Conservation (phyloP, 92 coral and sea anemone genomes). For the Umimayanthus chanpuru region DNA sequence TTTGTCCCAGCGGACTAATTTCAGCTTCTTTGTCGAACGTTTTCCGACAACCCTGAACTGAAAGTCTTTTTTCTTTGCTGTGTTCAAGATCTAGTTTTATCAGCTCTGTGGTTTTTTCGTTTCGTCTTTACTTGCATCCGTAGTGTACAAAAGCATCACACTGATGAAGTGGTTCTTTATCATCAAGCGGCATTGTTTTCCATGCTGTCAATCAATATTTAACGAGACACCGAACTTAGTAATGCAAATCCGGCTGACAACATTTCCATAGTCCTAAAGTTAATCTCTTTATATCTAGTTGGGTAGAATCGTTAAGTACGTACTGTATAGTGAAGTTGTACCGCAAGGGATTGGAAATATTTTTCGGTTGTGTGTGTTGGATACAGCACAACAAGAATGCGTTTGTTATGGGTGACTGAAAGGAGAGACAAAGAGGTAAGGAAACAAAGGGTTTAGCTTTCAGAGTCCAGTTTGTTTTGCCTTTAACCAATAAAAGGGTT, state of each 20-base stretch:
- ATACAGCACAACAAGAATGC: background rate
- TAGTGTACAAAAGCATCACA: background rate
- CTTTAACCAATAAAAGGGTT: conserved; percentile 2
- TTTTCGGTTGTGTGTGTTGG: background rate
- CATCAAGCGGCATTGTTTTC: background rate
- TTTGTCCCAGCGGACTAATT: background rate
- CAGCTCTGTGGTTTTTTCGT: background rate
- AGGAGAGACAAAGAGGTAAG: background rate
- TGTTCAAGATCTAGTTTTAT: background rate
- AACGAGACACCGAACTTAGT: background rate
- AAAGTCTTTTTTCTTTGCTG: background rate
- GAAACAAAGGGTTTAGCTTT: background rate
- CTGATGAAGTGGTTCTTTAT: background rate
- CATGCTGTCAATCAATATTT: background rate
- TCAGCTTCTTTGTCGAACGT: background rate
- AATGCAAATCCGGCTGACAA: background rate
- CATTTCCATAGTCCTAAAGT: background rate
- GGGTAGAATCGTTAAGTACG: no score
- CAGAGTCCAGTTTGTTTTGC: background rate
- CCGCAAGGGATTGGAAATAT: background rate
- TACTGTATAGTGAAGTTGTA: background rate
- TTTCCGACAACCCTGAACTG: background rate
- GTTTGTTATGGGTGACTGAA: background rate
- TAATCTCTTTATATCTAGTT: background rate
- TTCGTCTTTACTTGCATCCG: background rate